phyloP scores from a whole-genome alignment of 2,888 invertebrate species.

The Ennomos erosarius region DNA sequence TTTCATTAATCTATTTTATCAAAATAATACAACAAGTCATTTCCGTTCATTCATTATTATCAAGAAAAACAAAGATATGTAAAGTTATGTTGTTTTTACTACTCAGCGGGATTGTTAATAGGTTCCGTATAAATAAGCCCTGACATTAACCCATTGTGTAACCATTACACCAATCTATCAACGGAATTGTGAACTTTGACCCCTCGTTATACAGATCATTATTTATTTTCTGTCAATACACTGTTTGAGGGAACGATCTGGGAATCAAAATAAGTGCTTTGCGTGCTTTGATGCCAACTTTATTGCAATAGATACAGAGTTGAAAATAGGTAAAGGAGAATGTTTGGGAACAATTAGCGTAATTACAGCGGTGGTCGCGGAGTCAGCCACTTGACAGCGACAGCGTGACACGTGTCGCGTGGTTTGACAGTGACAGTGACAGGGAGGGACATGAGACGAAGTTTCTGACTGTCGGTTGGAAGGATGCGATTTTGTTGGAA shows the following conservation, averaged over 20 bases:
- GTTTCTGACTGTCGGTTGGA: conserved; percentile 71
- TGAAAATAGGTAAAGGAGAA: conserved; percentile 18
- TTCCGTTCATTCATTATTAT: too few relatives aligned
- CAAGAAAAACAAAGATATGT: too few relatives aligned
- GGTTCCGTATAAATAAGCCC: not conserved
- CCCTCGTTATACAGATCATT: conserved; percentile 46
- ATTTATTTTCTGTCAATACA: conserved; percentile 46
- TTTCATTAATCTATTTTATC: too few relatives aligned
- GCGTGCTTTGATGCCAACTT: conserved; percentile 20
- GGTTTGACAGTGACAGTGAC: conserved; percentile 50
- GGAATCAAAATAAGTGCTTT: conserved; percentile 44
- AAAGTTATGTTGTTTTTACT: too few relatives aligned
- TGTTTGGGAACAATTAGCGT: conserved; percentile 67
- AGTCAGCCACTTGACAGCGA: conserved; percentile 38
- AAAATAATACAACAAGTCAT: too few relatives aligned
- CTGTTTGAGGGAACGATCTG: conserved; percentile 53
- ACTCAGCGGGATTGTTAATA: not conserved
- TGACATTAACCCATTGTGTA: conserved; percentile 5
- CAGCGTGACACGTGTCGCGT: conserved; percentile 56
- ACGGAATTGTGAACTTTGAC: conserved; percentile 48
- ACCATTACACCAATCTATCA: conserved; percentile 28
- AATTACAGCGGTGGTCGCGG: conserved; percentile 55
- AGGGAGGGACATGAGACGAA: conserved; percentile 58
- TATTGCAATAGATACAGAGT: conserved; percentile 7
- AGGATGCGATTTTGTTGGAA: conserved; percentile 43